Percentiles rank a stretch among this genome's conserved stretches.
phyloP scores from a whole-genome alignment of 2,113 vertebrate species.

The Ptilonorhynchus violaceus region DNA sequence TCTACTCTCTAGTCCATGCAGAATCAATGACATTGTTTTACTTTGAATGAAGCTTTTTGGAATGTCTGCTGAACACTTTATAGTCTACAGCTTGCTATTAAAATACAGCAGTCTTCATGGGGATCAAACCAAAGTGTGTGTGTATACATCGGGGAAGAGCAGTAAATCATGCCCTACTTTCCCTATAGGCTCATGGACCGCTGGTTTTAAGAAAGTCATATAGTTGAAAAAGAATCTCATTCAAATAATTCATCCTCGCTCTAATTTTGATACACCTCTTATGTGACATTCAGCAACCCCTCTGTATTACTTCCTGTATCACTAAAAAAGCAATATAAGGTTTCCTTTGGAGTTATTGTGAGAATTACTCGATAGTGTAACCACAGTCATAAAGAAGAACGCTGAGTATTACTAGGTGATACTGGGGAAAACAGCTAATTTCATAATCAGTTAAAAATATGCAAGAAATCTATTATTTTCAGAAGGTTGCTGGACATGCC shows the following conservation, averaged over 20 bases:
- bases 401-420: not conserved
- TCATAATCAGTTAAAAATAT: not conserved
- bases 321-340: not conserved
- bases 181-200: not conserved
- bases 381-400: not conserved
- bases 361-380: not conserved
- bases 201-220: not conserved
- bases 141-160: not conserved
- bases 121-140: not conserved
- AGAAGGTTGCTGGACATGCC: not conserved
- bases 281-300: not conserved
- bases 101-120: not conserved
- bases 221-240: not conserved
- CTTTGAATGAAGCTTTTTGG: not conserved
- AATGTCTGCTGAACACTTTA: not conserved
- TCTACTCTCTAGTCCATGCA: not conserved
- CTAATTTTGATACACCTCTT: not conserved
- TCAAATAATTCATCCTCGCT: not conserved
- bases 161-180: not conserved
- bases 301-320: not conserved
- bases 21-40: not conserved
- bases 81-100: not conserved
- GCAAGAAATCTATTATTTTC: not conserved
- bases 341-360: not conserved
- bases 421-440: not conserved